Conservation (phyloP, 2,113 vertebrate species). For the Corydoras sp. region DNA sequence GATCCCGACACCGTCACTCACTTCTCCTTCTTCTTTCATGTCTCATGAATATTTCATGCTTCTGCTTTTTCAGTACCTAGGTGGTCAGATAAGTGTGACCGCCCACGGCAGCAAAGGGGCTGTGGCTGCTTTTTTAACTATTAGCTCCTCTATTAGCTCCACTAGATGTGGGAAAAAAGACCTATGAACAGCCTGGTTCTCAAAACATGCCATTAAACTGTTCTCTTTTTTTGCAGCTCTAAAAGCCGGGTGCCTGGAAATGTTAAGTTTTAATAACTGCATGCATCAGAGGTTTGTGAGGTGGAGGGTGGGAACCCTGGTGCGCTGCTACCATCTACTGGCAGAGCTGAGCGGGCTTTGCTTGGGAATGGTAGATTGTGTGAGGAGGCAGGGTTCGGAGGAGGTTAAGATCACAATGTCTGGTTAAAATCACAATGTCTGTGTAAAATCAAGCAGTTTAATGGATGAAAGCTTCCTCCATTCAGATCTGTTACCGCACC, state of each 20-base stretch:
- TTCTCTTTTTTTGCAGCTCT: conserved; percentile 18
- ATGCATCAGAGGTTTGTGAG: neutral
- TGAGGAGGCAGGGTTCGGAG: no score
- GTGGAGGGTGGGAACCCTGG: conserved; percentile 21
- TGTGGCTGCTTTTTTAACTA: conserved; percentile 17
- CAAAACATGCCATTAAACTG: conserved; percentile 36
- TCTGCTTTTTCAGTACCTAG: conserved; percentile 40
- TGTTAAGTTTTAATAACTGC: conserved; percentile 3
- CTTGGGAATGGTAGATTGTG: no score
- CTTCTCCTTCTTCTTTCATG: conserved; percentile 47
- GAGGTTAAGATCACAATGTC: no score
- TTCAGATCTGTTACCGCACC: no score
- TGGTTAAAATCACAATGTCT: no score
- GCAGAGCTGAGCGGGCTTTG: neutral
- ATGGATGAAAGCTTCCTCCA: no score
- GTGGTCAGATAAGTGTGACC: conserved; percentile 41
- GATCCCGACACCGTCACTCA: conserved; percentile 49
- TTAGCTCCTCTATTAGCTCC: conserved; percentile 15
- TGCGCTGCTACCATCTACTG: conserved; percentile 48
- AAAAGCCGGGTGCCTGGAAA: conserved; percentile 17
- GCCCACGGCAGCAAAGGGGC: conserved; percentile 8
- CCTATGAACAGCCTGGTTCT: conserved; percentile 19
- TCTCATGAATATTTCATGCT: conserved; percentile 59
- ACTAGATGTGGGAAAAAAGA: conserved; percentile 9
- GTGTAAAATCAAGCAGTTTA: no score